Percentiles rank a stretch among this genome's conserved stretches.
Evolutionary conservation across 2,888 invertebrate genomes (phyloP).

Genomic region (Cantharis flavilabris): DNA sequence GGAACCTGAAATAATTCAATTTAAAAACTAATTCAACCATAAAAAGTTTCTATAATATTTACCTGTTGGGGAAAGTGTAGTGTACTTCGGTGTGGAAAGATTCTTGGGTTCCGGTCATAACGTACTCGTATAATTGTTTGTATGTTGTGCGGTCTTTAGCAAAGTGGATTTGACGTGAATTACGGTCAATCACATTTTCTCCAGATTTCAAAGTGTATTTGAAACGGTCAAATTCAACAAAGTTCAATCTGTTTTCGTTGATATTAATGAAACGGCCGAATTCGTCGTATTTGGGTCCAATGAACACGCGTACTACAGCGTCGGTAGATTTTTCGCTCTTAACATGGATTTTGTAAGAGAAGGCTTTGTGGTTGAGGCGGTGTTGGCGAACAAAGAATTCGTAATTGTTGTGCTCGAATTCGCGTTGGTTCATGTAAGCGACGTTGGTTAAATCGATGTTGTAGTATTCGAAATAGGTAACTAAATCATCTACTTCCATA

Average conservation of each 20-base stretch:
- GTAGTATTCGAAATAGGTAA: conserved; percentile 71
- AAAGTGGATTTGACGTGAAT: conserved; percentile 69
- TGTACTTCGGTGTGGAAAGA: conserved; percentile 62
- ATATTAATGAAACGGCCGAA: conserved; percentile 59
- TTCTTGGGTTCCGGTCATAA: conserved; percentile 62
- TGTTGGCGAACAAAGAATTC: conserved; percentile 66
- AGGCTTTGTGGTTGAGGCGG: conserved; percentile 73
- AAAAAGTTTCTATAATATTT: neutral
- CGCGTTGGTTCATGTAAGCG: conserved; percentile 57
- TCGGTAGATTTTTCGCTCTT: conserved; percentile 63
- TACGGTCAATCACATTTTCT: conserved; percentile 70
- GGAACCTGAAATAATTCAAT: conserved; percentile 50
- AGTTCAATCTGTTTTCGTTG: conserved; percentile 63
- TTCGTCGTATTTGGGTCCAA: conserved; percentile 72
- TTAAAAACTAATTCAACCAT: neutral
- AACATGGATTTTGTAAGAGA: conserved; percentile 64
- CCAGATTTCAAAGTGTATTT: conserved; percentile 65
- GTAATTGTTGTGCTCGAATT: conserved; percentile 55
- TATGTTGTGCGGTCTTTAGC: conserved; percentile 68
- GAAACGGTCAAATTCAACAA: conserved; percentile 66
- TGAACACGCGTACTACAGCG: conserved; percentile 66
- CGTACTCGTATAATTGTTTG: conserved; percentile 65
- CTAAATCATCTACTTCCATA: conserved; percentile 67
- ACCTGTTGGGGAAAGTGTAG: conserved; percentile 69
- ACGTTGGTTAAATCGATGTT: conserved; percentile 65